These are phyloP conservation scores for Nasonia longicornis DNA, from an alignment of 1,140 invertebrate species.

Conservation along the genomic window DNA sequence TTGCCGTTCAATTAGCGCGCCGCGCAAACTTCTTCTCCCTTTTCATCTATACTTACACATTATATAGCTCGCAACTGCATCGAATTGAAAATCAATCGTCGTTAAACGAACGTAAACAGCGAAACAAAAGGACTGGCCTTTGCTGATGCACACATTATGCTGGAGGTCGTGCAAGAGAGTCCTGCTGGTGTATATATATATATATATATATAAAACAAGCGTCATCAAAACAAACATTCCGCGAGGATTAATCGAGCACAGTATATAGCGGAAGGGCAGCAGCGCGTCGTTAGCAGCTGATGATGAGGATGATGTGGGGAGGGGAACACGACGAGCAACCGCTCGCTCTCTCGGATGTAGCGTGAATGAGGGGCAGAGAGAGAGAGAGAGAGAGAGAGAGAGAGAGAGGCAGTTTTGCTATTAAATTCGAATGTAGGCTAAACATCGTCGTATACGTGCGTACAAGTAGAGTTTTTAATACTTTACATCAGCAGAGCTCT, in stretches of 20 bases:
- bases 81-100: background rate
- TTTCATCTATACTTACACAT: background rate
- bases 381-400: no score
- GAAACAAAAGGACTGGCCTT: no score
- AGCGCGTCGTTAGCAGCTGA: background rate
- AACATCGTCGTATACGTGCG: background rate
- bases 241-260: background rate
- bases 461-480: background rate
- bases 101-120: background rate
- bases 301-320: background rate
- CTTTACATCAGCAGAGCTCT: no score
- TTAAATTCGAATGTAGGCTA: background rate
- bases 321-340: background rate
- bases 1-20: conserved; percentile 23
- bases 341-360: background rate
- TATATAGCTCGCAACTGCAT: no score
- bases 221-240: background rate
- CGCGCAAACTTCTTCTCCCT: background rate
- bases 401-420: background rate
- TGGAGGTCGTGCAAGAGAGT: no score
- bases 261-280: background rate
- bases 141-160: no score
- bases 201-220: no score
- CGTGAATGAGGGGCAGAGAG: background rate
- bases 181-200: background rate